Conservation (phyloP, 1,140 invertebrate genomes). For the Prorops nasuta region DNA sequence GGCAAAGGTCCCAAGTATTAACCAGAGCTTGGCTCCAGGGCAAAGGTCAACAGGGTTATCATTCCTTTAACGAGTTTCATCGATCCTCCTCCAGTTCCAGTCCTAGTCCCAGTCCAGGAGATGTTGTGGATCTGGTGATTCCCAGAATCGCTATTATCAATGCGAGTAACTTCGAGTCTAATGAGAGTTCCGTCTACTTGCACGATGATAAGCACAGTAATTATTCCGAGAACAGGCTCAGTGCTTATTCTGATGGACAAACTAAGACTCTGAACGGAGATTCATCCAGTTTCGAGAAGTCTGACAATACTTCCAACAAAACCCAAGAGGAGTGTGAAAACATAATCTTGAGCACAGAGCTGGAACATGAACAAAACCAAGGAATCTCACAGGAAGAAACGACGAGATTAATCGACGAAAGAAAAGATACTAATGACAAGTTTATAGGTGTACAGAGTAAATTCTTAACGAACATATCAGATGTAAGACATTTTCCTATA, state of each 20-base stretch:
- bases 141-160: conserved; percentile 52
- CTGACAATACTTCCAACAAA: conserved; percentile 30
- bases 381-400: conserved; percentile 1
- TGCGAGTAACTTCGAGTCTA: conserved; percentile 50
- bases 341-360: conserved; percentile 12
- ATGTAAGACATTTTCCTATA: too few species aligned
- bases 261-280: conserved; percentile 43
- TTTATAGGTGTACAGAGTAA: not conserved
- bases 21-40: conserved; percentile 36
- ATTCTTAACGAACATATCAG: too few species aligned
- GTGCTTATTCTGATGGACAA: conserved; percentile 32
- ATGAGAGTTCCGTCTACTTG: conserved; percentile 46
- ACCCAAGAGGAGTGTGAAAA: conserved; percentile 27
- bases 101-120: conserved; percentile 18
- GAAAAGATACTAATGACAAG: not conserved
- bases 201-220: conserved; percentile 35
- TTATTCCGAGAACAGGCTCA: conserved; percentile 28
- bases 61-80: conserved; percentile 23
- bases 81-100: conserved; percentile 15
- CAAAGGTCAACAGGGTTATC: conserved; percentile 31
- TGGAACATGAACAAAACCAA: not conserved
- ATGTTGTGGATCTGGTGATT: conserved; percentile 34
- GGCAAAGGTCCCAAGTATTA: conserved; percentile 39
- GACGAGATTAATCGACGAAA: not conserved
- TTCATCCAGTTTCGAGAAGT: conserved; percentile 37